Evolutionary conservation across 2,888 invertebrate species (phyloP), one percentile per base, ranked within the genome.

Genomic region (Orthosia gracilis): DNA sequence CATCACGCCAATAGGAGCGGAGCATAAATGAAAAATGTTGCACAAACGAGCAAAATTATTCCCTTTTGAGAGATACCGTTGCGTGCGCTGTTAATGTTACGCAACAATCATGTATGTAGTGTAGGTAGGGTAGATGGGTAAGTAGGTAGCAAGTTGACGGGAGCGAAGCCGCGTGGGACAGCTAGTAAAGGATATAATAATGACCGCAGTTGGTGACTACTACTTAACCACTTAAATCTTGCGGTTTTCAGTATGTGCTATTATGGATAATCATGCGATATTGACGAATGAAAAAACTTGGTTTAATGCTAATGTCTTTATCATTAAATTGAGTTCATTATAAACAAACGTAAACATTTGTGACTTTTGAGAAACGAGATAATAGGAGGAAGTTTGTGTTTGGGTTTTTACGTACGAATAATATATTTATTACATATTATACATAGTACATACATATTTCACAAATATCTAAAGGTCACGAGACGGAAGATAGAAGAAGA

Each of bases 151-250:
- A n/a, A n/a, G n/a, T n/a, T n/a, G n/a, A n/a, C n/a, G n/a, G n/a
- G n/a, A n/a, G n/a, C n/a, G n/a, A n/a, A n/a, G n/a, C n/a, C n/a
- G n/a, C n/a, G n/a, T n/a, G n/a, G n/a, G n/a, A n/a, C n/a, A n/a
- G n/a, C n/a, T 26, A 26, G 26, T 40, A 58, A n/a, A 76, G 21
- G n/a, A 47, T 13, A 47, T 49, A 76, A 50, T 45, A 26, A 15
- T 62, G 49, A 45, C 18, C 23, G 26, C 72, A 55, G 18, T 71
- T 62, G 1, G 5, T 70, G 21, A 61, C 47, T 49, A 61, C 47
- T 49, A 11, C 47, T 12, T 7, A 4, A 47, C 40, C 23, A 47
- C 40, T 7, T 31, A 31, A 54, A n/a, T 61, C 4, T 47, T 73
- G 55, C 26, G 50, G 62, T 73, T 62, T 47, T 62, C 7, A 47